Base-by-base conservation (phyloP, 2,113 vertebrate species). In the Petromus typicus region DNA sequence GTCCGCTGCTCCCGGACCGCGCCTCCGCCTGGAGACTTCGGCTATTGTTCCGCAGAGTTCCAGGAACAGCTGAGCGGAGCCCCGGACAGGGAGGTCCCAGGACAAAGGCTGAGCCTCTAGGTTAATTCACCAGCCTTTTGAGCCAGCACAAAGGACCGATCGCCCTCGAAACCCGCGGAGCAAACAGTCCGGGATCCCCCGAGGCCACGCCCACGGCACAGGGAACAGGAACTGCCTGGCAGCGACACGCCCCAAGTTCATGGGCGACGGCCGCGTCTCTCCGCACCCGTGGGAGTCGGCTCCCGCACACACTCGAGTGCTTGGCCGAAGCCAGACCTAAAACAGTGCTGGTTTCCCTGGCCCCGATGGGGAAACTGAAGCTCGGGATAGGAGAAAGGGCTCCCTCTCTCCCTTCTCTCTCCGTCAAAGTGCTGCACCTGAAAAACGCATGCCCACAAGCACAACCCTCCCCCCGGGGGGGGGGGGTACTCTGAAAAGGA, bases 21-120 rank as follows among this genome's bases (percentile, higher is more conserved):
- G 27, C 59, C 86, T 86, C 86, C 34, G 81, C 57, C 86, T 75
- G 20, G 75, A 73, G 90, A 86, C 81, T n/a, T 86, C 37, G 63
- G 30, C 93, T 85, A 93, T 97, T 97, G 91, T 97, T 96, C 37
- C 45, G 0, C 0, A 0, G 75, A 86, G 80, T 59, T 64, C 9
- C 23, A 86, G 89, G 81, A 89, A 94, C 94, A 96, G 94, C 95
- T 76, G 91, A 97, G 92, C 48, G 25, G 7, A 54, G 64, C 37
- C 27, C 57, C 85, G 13, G 45, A 69, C 16, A n/a, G 83, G 23
- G 61, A 88, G 81, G 30, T n/a, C 88, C 66, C 57, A 37, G 83
- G 51, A 95, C 96, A 95, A 97, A 97, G 64, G 89, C 4, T 20
- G 4, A 34, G 63, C 34, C n/a, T 89, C 0, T 75, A 61, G 91